phyloP scores from a whole-genome alignment of 2,113 vertebrate genomes.

The Siniperca knerii region DNA sequence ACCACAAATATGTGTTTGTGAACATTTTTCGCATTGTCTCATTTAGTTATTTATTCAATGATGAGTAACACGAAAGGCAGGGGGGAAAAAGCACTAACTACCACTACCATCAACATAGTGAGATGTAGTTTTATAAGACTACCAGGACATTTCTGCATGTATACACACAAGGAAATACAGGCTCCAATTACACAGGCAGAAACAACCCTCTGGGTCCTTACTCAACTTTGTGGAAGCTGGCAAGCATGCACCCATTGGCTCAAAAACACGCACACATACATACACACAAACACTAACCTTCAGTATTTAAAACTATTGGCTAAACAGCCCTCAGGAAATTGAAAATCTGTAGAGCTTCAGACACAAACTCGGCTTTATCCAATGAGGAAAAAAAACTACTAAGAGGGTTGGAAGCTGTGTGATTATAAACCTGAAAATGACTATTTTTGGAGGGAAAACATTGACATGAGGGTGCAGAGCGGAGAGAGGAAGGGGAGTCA shows the following conservation, averaged over 20 bases:
- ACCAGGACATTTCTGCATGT: constrained; percentile 14
- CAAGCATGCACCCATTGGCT: neutral
- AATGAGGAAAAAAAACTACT: neutral
- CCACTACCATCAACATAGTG: neutral
- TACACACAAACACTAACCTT: neutral
- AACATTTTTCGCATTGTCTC: constrained; percentile 28
- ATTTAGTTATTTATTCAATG: constrained; percentile 6
- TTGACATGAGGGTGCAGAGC: constrained; percentile 3
- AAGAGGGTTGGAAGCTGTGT: neutral
- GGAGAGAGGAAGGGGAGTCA: neutral
- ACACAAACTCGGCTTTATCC: constrained; percentile 23
- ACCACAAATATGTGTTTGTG: constrained; percentile 43
- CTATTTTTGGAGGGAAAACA: constrained; percentile 44
- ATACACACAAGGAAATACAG: constrained; percentile 18
- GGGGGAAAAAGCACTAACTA: neutral
- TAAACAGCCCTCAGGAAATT: constrained; percentile 30
- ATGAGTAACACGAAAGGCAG: constrained; percentile 1
- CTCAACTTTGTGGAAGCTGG: constrained; percentile 9
- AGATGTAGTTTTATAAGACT: constrained; percentile 1
- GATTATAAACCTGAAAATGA: constrained; percentile 11
- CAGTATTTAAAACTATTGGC: constrained; percentile 6
- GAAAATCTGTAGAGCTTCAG: constrained; percentile 37
- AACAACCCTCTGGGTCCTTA: constrained; percentile 19
- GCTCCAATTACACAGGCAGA: constrained; percentile 21
- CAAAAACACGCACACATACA: neutral